A percentile compares a stretch with the other conserved stretches of the same genome.
phyloP scores from a whole-genome alignment of 2,888 invertebrate genomes.

The Dichetophora obliterata region DNA sequence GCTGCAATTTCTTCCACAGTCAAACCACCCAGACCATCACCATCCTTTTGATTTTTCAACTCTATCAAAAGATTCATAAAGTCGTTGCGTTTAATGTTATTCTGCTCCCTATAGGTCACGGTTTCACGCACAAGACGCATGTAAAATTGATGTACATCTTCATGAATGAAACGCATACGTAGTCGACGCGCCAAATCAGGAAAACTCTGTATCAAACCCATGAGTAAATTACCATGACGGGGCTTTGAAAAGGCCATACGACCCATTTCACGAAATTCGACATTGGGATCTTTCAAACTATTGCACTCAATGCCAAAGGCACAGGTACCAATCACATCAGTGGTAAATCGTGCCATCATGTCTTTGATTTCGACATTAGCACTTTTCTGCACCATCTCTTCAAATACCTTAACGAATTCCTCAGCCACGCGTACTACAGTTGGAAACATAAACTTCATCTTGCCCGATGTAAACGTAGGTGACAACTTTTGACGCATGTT shows the following conservation, averaged over 20 bases:
- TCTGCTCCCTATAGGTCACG: constrained; percentile 64
- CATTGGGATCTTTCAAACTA: constrained; percentile 66
- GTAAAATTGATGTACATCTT: constrained; percentile 58
- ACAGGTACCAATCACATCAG: constrained; percentile 71
- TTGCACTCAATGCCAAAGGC: constrained; percentile 71
- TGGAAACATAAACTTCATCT: constrained; percentile 59
- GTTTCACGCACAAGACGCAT: constrained; percentile 68
- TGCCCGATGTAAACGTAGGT: constrained; percentile 62
- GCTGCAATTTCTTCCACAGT: constrained; percentile 70
- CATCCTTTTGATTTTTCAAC: constrained; percentile 55
- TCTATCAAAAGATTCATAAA: constrained; percentile 71
- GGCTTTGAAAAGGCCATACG: constrained; percentile 49
- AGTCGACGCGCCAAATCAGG: constrained; percentile 53
- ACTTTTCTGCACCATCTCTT: constrained; percentile 43
- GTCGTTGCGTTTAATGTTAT: constrained; percentile 68
- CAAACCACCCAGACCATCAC: constrained; percentile 57
- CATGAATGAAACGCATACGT: constrained; percentile 50
- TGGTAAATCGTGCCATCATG: constrained; percentile 68
- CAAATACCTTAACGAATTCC: constrained; percentile 54
- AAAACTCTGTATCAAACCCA: neutral
- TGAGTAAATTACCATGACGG: constrained; percentile 42
- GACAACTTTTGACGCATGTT: constrained; percentile 68
- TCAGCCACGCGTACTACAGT: constrained; percentile 47
- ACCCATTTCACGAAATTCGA: constrained; percentile 65
- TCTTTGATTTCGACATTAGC: constrained; percentile 68